Percentiles rank a stretch among this genome's conserved stretches.
phyloP scores from a whole-genome alignment of 2,113 vertebrate species.

The Cyprinodon brontotheroides region DNA sequence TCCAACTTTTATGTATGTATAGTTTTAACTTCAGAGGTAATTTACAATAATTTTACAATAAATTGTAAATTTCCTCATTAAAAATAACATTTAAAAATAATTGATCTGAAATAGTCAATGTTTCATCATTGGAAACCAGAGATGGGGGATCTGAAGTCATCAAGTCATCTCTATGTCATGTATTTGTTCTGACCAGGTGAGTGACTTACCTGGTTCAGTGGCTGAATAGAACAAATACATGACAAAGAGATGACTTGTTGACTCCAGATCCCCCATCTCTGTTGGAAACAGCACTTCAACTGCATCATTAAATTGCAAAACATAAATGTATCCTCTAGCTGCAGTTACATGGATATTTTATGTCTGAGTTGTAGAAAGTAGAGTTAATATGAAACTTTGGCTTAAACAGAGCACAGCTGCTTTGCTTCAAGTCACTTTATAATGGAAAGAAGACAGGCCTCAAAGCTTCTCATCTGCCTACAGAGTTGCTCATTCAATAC shows the following conservation, averaged over 20 bases:
- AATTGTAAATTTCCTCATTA: background rate
- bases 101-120: no score
- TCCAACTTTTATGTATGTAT: no score
- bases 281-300: background rate
- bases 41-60: background rate
- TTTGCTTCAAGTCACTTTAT: background rate
- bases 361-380: background rate
- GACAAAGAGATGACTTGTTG: no score
- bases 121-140: no score
- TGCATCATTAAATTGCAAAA: background rate
- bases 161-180: no score
- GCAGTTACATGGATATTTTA: background rate
- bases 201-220: no score
- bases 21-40: no score
- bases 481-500: background rate
- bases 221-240: no score
- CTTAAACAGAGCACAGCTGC: background rate
- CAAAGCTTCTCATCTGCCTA: background rate
- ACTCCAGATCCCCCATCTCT: no score
- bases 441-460: background rate
- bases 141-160: no score
- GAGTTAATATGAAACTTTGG: background rate
- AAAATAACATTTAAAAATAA: no score
- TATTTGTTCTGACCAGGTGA: no score
- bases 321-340: background rate